phyloP scores from a whole-genome alignment of 2,113 vertebrate species.

The Apeltes quadracus region DNA sequence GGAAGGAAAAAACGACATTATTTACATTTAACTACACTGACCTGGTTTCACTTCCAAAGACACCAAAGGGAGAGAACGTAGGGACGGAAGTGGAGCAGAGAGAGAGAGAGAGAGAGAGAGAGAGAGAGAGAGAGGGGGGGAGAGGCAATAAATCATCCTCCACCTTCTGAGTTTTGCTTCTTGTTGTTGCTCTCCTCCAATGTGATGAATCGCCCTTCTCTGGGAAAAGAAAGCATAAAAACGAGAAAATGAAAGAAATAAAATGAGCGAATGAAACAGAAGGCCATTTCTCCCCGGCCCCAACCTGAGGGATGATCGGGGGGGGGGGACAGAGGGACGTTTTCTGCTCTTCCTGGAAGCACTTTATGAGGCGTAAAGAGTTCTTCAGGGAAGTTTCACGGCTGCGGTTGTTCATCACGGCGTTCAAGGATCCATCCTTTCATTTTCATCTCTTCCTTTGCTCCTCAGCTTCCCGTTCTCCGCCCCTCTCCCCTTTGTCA shows the following conservation, averaged over 20 bases:
- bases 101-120: neutral
- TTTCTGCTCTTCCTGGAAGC: slow-evolving; percentile 31
- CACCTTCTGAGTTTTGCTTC: slow-evolving; percentile 46
- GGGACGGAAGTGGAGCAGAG: slow-evolving; percentile 19
- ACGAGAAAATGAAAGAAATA: slow-evolving; percentile 61
- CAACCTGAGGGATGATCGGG: slow-evolving; percentile 37
- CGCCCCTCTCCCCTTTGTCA: too few relatives aligned
- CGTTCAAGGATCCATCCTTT: slow-evolving; percentile 50
- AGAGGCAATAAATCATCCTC: slow-evolving; percentile 59
- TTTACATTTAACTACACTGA: slow-evolving; percentile 4
- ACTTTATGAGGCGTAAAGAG: slow-evolving; percentile 58
- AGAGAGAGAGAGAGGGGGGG: neutral
- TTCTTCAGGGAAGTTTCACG: slow-evolving; percentile 45
- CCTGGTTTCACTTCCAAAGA: neutral
- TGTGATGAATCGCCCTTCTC: slow-evolving; percentile 57
- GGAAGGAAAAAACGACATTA: neutral
- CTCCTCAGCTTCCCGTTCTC: neutral
- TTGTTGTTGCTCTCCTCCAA: slow-evolving; percentile 49
- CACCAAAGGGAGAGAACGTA: neutral
- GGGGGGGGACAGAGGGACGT: slow-evolving; percentile 37
- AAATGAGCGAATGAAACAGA: slow-evolving; percentile 59
- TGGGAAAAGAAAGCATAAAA: slow-evolving; percentile 43
- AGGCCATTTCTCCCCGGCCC: slow-evolving; percentile 38
- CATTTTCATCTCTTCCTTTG: slow-evolving; percentile 12
- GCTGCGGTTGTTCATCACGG: slow-evolving; percentile 56